Evolutionary conservation across 2,113 vertebrate genomes (phyloP), one percentile per base, ranked within the genome.

Genomic region (Dromaius novaehollandiae): DNA sequence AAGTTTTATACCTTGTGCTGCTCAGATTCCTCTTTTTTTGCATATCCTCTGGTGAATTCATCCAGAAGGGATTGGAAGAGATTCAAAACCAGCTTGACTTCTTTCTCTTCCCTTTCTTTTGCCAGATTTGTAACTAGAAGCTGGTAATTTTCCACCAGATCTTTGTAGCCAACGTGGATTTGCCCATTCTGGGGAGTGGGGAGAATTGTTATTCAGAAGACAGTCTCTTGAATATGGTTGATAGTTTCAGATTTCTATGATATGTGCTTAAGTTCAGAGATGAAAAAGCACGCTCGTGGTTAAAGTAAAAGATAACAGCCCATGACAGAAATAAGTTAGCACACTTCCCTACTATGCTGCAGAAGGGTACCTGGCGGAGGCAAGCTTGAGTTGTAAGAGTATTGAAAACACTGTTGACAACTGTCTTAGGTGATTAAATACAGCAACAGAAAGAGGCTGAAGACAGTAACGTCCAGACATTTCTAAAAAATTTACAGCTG

Each of bases 31-130:
- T 99, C 99, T 44, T 98, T 99, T 97, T 99, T 99, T 83, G 98
- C 98, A 77, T 99, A 98, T n/a, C 99, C 98, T 24, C 99, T 98
- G 38, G 99, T 99, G 95, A 99, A 99, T 48, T 99, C 99, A 13
- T 99, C 99, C 76, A 99, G 98, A 94, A 99, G 98, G 0, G 99
- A 99, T 86, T 99, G 99, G 98, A 99, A 99, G 68, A 99, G 98
- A 95, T 99, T 99, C 87, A 99, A 98, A 84, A 99, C 99, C 36
- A 99, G 98, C 42, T 99, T 99, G 64, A 99, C 97, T 88, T 99
- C 99, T 96, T 99, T 99, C 97, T 99, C 98, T 73, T 99, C 98
- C 15, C 97, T 98, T 91, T 99, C 99, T 4, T 98, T 97, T 1
- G 99, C 99, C 96, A 99, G 98, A 94, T 98, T 98, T 95, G 95